Evolutionary conservation across 2,113 vertebrate genomes (phyloP).

Genomic region (Saguinus imperator): DNA sequence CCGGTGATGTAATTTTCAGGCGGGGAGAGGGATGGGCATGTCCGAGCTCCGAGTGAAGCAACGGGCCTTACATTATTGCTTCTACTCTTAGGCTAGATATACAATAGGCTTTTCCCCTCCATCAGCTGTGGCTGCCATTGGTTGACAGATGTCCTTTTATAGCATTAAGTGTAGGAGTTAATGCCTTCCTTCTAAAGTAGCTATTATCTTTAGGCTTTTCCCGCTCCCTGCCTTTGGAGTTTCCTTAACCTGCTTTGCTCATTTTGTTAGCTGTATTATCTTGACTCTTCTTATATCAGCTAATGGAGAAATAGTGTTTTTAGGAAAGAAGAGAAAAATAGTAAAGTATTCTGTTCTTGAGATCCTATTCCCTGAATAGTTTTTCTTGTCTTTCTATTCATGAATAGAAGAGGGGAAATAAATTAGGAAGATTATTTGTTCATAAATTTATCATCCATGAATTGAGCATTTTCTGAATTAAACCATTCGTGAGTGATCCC

Average conservation of each 20-base stretch:
- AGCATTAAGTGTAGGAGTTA: neutral
- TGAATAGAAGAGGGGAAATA: constrained; percentile 10
- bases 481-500: neutral
- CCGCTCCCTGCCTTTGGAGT: neutral
- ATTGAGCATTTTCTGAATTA: constrained; percentile 41
- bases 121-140: neutral
- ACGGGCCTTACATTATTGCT: neutral
- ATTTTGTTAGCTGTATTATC: constrained; percentile 3
- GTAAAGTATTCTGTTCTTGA: neutral
- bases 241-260: constrained; percentile 21
- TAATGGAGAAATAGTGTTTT: neutral
- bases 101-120: neutral
- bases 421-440: constrained; percentile 35
- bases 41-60: too few relatives aligned
- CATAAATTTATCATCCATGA: neutral
- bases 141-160: neutral
- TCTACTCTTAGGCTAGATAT: neutral
- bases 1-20: too few relatives aligned
- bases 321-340: neutral
- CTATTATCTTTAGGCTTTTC: neutral
- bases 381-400: neutral
- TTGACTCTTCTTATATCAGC: neutral
- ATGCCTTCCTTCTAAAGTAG: neutral
- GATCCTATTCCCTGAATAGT: neutral
- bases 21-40: too few relatives aligned